A percentile compares a stretch with the other conserved stretches of the same genome.
Conservation (phyloP, 2,113 vertebrate species). For the Alethe castanea region DNA sequence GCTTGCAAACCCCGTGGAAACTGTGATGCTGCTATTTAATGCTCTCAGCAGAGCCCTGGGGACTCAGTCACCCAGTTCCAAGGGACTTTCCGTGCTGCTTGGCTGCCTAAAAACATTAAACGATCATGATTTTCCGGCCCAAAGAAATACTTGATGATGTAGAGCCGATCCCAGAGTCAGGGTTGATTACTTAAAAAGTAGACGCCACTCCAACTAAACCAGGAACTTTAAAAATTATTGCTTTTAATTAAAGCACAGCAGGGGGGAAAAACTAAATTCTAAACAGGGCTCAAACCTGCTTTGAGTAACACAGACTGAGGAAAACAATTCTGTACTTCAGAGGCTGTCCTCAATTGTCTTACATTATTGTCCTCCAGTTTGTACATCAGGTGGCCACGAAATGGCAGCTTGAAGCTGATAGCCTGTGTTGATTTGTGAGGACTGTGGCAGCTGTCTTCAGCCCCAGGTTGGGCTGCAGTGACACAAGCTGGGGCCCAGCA, state of each 20-base stretch:
- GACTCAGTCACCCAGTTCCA: neutral
- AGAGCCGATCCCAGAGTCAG: neutral
- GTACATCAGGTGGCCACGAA: constrained; percentile 51
- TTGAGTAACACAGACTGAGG: constrained; percentile 27
- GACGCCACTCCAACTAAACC: neutral
- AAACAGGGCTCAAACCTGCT: constrained; percentile 37
- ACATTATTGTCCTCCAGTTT: constrained; percentile 27
- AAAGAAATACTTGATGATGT: neutral
- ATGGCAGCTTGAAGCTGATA: constrained; percentile 12
- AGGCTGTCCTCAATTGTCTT: constrained; percentile 25
- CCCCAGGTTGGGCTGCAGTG: neutral
- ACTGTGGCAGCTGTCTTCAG: constrained; percentile 12
- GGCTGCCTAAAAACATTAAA: neutral
- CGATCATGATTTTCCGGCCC: neutral
- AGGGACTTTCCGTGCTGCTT: neutral
- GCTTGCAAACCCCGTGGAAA: constrained; percentile 20
- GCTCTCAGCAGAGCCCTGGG: neutral
- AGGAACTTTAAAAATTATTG: constrained; percentile 2
- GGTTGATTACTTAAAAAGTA: neutral
- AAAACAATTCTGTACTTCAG: constrained; percentile 7
- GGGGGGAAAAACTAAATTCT: constrained; percentile 49
- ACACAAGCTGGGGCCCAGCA: neutral
- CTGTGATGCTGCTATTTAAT: neutral
- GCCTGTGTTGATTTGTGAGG: neutral
- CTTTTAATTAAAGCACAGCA: constrained; percentile 35